These are phyloP conservation scores for Chrysopilus asiliformis DNA, from an alignment of 2,888 invertebrate genomes.

Conservation along the genomic window DNA sequence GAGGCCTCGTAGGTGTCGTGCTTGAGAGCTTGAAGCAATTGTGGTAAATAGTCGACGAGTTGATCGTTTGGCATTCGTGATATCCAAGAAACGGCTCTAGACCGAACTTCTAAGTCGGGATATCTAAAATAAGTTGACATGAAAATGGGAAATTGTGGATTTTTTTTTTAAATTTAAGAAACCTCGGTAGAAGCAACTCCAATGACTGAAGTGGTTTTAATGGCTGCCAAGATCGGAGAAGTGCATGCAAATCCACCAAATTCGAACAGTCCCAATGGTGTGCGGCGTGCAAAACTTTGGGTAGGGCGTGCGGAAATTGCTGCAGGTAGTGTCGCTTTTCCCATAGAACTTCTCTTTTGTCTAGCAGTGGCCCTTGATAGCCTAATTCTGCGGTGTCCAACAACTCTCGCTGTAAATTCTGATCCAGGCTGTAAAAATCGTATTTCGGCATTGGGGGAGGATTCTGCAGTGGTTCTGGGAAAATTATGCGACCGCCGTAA, in stretches of 20 bases:
- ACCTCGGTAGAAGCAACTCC: conserved; percentile 86
- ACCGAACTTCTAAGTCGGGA: conserved; percentile 80
- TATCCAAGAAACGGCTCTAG: conserved; percentile 72
- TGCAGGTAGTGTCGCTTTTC: conserved; percentile 84
- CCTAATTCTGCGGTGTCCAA: conserved; percentile 35
- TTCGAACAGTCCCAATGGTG: conserved; percentile 87
- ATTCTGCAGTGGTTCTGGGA: conserved; percentile 42
- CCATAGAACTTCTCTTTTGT: conserved; percentile 65
- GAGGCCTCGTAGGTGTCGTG: conserved; percentile 87
- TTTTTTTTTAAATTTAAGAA: no score
- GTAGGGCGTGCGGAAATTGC: conserved; percentile 68
- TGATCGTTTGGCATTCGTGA: conserved; percentile 71
- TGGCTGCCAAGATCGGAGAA: conserved; percentile 78
- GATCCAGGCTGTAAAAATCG: conserved; percentile 67
- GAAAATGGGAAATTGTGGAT: conserved; percentile 12
- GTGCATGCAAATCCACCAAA: conserved; percentile 70
- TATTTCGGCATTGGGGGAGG: conserved; percentile 36
- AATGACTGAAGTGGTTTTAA: conserved; percentile 80
- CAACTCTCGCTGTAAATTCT: conserved; percentile 42
- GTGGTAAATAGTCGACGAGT: conserved; percentile 82
- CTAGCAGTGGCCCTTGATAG: conserved; percentile 29
- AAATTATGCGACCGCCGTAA: conserved; percentile 52
- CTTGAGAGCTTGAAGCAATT: conserved; percentile 79
- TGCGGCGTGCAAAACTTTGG: conserved; percentile 74
- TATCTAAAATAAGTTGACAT: conserved; percentile 45